Evolutionary conservation across 2,797 vertebrate genomes (phyloP).

Genomic region (Peromyscus eremicus): DNA sequence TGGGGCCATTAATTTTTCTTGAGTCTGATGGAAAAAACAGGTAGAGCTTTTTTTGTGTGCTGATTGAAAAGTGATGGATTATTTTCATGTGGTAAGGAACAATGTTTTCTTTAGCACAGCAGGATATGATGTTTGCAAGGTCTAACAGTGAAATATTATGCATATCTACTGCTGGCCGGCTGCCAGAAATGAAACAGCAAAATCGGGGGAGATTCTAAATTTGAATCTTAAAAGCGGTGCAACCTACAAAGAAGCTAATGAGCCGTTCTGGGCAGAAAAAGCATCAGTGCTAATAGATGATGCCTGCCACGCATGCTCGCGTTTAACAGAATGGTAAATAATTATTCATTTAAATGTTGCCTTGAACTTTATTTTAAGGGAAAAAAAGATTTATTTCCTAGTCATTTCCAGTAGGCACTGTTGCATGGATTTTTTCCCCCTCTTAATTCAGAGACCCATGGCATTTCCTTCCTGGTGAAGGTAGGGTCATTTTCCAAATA

Average conservation of each 20-base stretch:
- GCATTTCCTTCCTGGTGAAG: constrained; percentile 78
- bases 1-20: constrained; percentile 90
- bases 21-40: constrained; percentile 97
- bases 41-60: constrained; percentile 89
- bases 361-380: constrained; percentile 86
- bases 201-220: constrained; percentile 89
- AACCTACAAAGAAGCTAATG: constrained; percentile 87
- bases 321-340: constrained; percentile 89
- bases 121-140: constrained; percentile 99
- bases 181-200: constrained; percentile 91
- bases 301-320: constrained; percentile 83
- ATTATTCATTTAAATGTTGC: constrained; percentile 88
- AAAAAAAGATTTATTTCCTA: constrained; percentile 72
- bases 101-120: constrained; percentile 99
- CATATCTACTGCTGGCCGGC: constrained; percentile 94
- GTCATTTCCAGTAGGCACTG: constrained; percentile 75
- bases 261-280: constrained; percentile 87
- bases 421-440: constrained; percentile 70
- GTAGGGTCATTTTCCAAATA: constrained; percentile 66
- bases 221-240: constrained; percentile 87
- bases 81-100: constrained; percentile 98
- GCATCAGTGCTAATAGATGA: constrained; percentile 86
- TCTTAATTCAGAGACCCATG: constrained; percentile 73
- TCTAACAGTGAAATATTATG: constrained; percentile 97
- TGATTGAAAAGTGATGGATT: constrained; percentile 98